Percentiles rank a stretch among this genome's conserved stretches.
Evolutionary conservation across 1,140 invertebrate genomes (phyloP).

Genomic region (Drosophila leontia): DNA sequence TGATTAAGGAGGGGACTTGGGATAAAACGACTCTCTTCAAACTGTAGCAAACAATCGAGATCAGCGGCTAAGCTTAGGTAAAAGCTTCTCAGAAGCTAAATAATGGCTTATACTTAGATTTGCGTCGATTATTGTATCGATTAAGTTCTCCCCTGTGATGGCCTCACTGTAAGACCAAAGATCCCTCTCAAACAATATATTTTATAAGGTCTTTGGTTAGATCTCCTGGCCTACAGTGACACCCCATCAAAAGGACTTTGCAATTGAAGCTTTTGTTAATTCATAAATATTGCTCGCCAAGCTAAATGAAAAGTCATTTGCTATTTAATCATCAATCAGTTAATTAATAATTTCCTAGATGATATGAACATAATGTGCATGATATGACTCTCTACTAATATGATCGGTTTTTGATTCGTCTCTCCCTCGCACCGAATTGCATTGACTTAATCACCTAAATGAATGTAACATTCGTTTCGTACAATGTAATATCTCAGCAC

Average conservation of each 20-base stretch:
- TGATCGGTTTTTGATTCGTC: constrained; percentile 44
- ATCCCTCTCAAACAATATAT: too few relatives aligned
- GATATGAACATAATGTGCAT: constrained; percentile 63
- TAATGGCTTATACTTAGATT: constrained; percentile 49
- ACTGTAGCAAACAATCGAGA: constrained; percentile 40
- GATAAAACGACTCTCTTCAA: constrained; percentile 21
- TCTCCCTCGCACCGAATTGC: constrained; percentile 22
- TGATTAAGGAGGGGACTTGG: constrained; percentile 26
- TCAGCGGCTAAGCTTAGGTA: constrained; percentile 55
- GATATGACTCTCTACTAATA: constrained; percentile 54
- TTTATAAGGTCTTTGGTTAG: neutral
- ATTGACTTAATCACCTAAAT: constrained; percentile 59
- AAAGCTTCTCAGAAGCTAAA: constrained; percentile 71
- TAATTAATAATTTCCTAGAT: constrained; percentile 45
- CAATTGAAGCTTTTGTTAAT: constrained; percentile 25
- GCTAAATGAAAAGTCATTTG: constrained; percentile 63
- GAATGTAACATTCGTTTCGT: constrained; percentile 69
- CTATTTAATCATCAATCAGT: constrained; percentile 35
- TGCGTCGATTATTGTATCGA: constrained; percentile 21
- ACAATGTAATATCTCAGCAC: constrained; percentile 69
- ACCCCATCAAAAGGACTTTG: neutral
- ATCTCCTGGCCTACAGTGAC: constrained; percentile 1
- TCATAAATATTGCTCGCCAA: constrained; percentile 52
- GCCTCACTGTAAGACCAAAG: constrained; percentile 21
- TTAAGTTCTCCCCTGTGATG: constrained; percentile 5